Evolutionary conservation across 2,888 invertebrate species (phyloP).

Genomic region (Rhamphomyia laevipes): DNA sequence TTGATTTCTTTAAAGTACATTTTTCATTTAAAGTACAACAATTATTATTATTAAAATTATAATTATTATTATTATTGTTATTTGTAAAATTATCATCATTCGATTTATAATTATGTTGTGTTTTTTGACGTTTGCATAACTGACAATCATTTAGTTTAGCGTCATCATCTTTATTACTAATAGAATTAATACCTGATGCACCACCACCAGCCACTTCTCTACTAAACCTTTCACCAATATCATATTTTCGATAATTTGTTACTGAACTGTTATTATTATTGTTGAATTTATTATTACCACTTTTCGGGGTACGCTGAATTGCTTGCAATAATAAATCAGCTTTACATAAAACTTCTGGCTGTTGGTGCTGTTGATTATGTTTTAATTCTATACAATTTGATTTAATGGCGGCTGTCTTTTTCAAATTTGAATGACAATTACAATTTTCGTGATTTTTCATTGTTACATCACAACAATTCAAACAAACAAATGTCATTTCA

Average conservation of each 20-base stretch:
- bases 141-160: slow-evolving; percentile 26
- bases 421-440: not conserved
- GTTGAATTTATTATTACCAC: not conserved
- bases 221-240: not conserved
- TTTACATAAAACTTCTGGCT: slow-evolving; percentile 36
- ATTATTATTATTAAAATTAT: slow-evolving; percentile 8
- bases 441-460: slow-evolving; percentile 13
- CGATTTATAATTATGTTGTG: slow-evolving; percentile 28
- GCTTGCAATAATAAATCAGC: slow-evolving; percentile 45
- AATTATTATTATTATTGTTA: slow-evolving; percentile 18
- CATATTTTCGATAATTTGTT: no score
- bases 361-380: slow-evolving; percentile 25
- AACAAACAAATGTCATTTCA: slow-evolving; percentile 33
- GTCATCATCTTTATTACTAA: not conserved
- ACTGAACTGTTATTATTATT: not conserved
- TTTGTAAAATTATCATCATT: slow-evolving; percentile 21
- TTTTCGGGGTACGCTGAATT: slow-evolving; percentile 41
- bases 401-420: slow-evolving; percentile 15
- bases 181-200: not conserved
- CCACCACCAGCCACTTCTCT: slow-evolving; percentile 6
- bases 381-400: slow-evolving; percentile 12
- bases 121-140: slow-evolving; percentile 38
- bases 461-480: slow-evolving; percentile 28
- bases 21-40: not conserved
- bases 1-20: no score